Base-by-base conservation (phyloP, 2,888 invertebrate species). In the Vesta saturnalis region DNA sequence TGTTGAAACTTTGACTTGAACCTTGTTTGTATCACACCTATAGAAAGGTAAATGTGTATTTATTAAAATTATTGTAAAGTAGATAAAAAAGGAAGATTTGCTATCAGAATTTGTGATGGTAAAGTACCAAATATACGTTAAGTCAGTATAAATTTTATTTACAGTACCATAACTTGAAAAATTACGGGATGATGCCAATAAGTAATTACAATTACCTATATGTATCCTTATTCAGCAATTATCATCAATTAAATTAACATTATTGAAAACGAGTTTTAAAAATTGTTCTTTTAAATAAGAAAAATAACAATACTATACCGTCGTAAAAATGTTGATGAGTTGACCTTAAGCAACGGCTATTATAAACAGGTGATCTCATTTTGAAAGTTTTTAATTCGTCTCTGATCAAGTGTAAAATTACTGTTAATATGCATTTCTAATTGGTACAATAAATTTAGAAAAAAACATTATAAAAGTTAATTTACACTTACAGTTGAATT, bases 341-440 rank as follows among this genome's bases (percentile, higher is more conserved):
- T 71, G 43, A 72, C 75, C 70, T 52, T 67, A 58, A 72, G 67
- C 62, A 18, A 60, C 59, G 23, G 19, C 64, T 52, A 64, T 64
- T 64, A n/a, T n/a, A 58, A 57, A 47, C 49, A 57, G 35, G 35
- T 56, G 64, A 57, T 64, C 74, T 77, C 72, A 73, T 76, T 77
- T 78, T 78, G 75, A 76, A 78, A 78, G 78, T 77, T 76, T 73
- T 72, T 72, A 73, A 76, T 68, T 63, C 72, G 72, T 72, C 71
- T 64, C 74, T 78, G 76, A 77, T 78, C 75, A 77, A 77, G 76
- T 78, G 78, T 80, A 78, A 80, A 79, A 79, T 80, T 78, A 76
- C 78, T 76, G 76, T 75, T 78, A 78, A 77, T 73, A 74, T 70
- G 70, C 70, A 65, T 67, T 58, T 30, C 58, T 64, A 64, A 64